Evolutionary conservation across 2,797 vertebrate genomes (phyloP).

Genomic region (Steatocranus sp.): DNA sequence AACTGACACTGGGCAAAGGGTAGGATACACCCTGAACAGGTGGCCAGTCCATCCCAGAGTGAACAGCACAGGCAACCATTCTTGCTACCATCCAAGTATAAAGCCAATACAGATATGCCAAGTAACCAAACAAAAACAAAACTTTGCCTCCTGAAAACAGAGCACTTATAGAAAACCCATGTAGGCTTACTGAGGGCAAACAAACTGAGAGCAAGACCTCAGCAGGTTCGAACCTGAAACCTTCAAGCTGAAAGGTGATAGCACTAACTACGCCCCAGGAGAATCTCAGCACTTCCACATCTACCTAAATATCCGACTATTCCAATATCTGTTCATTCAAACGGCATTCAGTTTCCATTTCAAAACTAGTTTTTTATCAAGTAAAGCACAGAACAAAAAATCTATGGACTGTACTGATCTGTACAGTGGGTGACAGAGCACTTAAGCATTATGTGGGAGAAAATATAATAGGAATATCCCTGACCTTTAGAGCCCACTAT

Average conservation of each 20-base stretch:
- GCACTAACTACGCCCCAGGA: neutral
- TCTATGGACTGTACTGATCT: neutral
- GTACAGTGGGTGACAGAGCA: neutral
- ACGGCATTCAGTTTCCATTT: neutral
- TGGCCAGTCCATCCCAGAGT: neutral
- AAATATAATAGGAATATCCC: neutral
- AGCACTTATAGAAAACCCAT: neutral
- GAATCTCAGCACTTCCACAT: neutral
- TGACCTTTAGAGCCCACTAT: neutral
- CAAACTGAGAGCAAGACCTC: neutral
- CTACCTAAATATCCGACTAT: neutral
- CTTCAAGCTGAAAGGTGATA: neutral
- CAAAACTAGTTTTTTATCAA: neutral
- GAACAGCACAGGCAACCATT: neutral
- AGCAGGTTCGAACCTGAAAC: neutral
- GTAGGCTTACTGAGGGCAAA: neutral
- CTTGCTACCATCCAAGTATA: neutral
- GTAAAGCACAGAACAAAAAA: neutral
- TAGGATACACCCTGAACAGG: neutral
- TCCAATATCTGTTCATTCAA: neutral
- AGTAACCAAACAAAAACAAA: neutral
- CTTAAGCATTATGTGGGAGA: neutral
- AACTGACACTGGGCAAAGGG: neutral
- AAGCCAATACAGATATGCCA: neutral
- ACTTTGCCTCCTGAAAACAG: neutral